Percentiles rank a stretch among this genome's conserved stretches.
Conservation (phyloP, 2,888 invertebrate species). For the Colostygia pectinataria region DNA sequence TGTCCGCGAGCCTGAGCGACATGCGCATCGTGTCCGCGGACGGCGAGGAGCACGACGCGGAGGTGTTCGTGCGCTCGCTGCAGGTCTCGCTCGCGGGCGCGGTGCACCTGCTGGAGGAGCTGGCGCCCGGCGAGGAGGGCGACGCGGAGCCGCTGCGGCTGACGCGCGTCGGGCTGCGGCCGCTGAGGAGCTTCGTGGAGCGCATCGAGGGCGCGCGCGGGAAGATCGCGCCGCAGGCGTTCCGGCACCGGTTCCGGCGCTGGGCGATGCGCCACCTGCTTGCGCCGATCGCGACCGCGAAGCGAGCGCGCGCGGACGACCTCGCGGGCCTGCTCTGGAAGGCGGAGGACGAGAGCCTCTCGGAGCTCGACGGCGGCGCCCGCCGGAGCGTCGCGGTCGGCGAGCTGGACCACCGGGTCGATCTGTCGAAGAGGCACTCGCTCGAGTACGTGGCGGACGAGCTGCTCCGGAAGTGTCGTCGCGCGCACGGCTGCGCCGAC, state of each 20-base stretch:
- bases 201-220: slow-evolving; percentile 11
- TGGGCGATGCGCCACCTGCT: slow-evolving; percentile 15
- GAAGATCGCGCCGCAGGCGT: slow-evolving; percentile 1
- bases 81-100: slow-evolving; percentile 14
- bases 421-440: neutral
- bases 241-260: slow-evolving; percentile 11
- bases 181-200: slow-evolving; percentile 17
- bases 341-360: slow-evolving; percentile 2
- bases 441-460: neutral
- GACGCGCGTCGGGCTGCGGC: slow-evolving; percentile 12
- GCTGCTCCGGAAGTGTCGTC: slow-evolving; percentile 12
- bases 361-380: neutral
- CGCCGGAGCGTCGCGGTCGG: slow-evolving; percentile 1
- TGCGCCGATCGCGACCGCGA: neutral
- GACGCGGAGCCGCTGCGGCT: slow-evolving; percentile 13
- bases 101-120: slow-evolving; percentile 8
- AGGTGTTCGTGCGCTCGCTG: slow-evolving; percentile 21
- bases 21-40: slow-evolving; percentile 19
- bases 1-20: neutral
- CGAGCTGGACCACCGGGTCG: slow-evolving; percentile 2
- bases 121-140: neutral
- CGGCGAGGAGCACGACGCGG: slow-evolving; percentile 17
- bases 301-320: slow-evolving; percentile 5
- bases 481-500: slow-evolving; percentile 11
- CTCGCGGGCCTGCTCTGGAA: slow-evolving; percentile 6